These are phyloP conservation scores for Siderastrea radians DNA, from an alignment of 92 coral and sea anemone species.

Conservation along the genomic window DNA sequence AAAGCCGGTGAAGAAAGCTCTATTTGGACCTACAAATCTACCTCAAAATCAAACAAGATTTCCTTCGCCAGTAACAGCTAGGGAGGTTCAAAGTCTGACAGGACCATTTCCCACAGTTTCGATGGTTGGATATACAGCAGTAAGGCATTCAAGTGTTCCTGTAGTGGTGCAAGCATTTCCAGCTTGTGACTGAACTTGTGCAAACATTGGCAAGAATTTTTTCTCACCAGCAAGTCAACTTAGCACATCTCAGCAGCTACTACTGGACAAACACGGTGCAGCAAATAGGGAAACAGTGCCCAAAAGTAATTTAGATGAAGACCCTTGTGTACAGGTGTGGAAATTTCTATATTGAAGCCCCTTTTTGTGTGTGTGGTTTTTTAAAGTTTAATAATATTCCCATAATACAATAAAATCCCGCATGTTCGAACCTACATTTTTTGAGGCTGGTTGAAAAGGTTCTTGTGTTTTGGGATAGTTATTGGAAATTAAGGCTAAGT, in stretches of 20 bases:
- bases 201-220: conserved; percentile 9
- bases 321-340: conserved; percentile 8
- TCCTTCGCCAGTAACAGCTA: not conserved
- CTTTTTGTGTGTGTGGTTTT: too few relatives aligned
- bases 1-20: not conserved
- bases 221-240: not conserved
- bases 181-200: not conserved
- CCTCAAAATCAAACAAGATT: not conserved
- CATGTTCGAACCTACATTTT: too few relatives aligned
- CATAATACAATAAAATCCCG: too few relatives aligned
- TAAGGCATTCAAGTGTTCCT: conserved; percentile 11
- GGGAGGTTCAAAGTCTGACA: not conserved
- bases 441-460: too few relatives aligned
- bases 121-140: not conserved
- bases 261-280: not conserved
- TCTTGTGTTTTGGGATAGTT: too few relatives aligned
- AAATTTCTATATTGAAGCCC: not conserved
- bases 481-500: too few relatives aligned
- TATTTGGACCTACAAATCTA: not conserved
- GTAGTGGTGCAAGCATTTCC: conserved; percentile 2
- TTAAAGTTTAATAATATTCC: too few relatives aligned
- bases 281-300: not conserved
- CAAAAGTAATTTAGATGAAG: not conserved
- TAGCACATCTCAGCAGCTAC: not conserved
- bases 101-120: not conserved